phyloP scores from a whole-genome alignment of 2,113 vertebrate genomes.

The Lampris incognitus region DNA sequence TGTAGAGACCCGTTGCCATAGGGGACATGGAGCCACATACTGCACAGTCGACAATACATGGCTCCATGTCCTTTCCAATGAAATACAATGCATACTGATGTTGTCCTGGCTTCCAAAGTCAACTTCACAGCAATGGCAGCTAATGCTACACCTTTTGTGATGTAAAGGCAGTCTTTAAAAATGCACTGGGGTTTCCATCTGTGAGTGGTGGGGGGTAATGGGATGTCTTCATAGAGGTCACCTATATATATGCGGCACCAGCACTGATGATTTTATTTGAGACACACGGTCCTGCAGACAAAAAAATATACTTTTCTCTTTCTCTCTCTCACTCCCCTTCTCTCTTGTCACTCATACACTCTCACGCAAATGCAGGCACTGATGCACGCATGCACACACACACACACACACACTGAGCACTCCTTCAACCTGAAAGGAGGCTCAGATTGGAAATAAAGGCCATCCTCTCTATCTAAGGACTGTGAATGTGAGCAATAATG shows the following conservation, averaged over 20 bases:
- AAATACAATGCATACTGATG: constrained; percentile 67
- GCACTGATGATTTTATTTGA: constrained; percentile 67
- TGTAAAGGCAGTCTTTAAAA: constrained; percentile 50
- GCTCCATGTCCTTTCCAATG: constrained; percentile 51
- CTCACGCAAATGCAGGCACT: not conserved
- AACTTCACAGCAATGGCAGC: constrained; percentile 12
- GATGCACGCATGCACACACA: constrained; percentile 3
- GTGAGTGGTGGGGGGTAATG: constrained; percentile 54
- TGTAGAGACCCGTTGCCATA: too few relatives aligned
- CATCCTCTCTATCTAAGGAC: constrained; percentile 78
- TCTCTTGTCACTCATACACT: not conserved
- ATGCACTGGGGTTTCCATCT: constrained; percentile 56
- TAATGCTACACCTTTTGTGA: constrained; percentile 59
- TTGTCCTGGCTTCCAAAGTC: constrained; percentile 55
- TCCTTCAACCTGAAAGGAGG: constrained; percentile 75
- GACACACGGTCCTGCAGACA: constrained; percentile 33
- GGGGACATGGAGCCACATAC: too few relatives aligned
- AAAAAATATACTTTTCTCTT: not conserved
- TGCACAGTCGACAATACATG: constrained; percentile 7
- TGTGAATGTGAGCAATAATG: constrained; percentile 81
- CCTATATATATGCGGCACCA: constrained; percentile 63
- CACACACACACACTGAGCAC: constrained; percentile 18
- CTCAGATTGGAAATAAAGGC: constrained; percentile 81
- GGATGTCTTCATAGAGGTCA: constrained; percentile 61
- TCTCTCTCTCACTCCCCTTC: constrained; percentile 1